Evolutionary conservation across 2,888 invertebrate genomes (phyloP), one percentile per base, ranked within the genome.

Genomic region (Hermaeophaga mercurialis): DNA sequence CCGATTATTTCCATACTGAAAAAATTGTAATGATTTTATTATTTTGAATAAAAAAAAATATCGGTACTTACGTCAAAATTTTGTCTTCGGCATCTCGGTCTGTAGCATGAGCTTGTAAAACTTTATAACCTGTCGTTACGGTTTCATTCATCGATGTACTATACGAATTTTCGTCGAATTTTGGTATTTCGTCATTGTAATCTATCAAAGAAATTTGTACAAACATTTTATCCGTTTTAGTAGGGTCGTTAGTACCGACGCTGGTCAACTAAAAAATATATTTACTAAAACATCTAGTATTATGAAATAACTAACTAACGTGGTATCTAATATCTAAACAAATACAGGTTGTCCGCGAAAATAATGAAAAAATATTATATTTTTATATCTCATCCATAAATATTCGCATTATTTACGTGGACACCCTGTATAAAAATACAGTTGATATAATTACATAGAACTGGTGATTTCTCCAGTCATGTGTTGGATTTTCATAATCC

Each of bases 151-250:
- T 77, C 3, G 73, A 63, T 0, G 79, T 79, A 0, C 68, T 78
- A 0, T 74, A 77, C 26, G 77, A 73, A 3, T 73, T 70, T 9
- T 69, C 64, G 4, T 73, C 68, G 72, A 90, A 90, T 60, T 80
- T 80, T 0, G 90, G 90, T 61, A 77, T 66, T 71, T 89, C 88
- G 69, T 90, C 90, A 73, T 90, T 90, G 79, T 83, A 82, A 75
- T 90, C 88, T 22, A 77, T 47, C 15, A 69, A 44, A 1, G 41
- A 34, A 15, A 69, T 62, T 9, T 59, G 48, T 9, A 69, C 49
- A 11, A 62, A 28, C 11, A 69, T 36, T 17, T 31, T 53, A 73
- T 74, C 69, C n/a, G n/a, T 48, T 49, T 67, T 66, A 2, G 52
- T 56, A 5, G 39, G 9, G 41, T 67, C 64, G 28, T 71, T 66